Percentiles rank a stretch among this genome's conserved stretches.
These are phyloP conservation scores for Troides helena DNA, from an alignment of 2,888 invertebrate species.

Conservation along the genomic window DNA sequence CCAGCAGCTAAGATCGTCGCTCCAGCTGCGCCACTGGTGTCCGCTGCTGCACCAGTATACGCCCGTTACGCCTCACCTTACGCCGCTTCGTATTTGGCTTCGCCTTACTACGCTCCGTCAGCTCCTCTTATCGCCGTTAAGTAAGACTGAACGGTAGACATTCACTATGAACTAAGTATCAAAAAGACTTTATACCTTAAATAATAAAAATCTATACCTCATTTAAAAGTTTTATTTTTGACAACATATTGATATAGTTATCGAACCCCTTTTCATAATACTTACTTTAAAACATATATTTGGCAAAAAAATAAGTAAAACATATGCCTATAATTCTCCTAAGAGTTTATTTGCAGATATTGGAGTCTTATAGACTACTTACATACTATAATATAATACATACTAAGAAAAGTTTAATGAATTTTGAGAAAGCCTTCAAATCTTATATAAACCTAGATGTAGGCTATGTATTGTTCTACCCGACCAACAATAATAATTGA, in stretches of 20 bases:
- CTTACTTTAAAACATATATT: no score
- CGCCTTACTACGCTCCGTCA: constrained; percentile 34
- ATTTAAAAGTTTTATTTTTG: not conserved
- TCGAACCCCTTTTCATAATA: no score
- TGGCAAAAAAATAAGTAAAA: no score
- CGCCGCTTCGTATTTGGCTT: constrained; percentile 20
- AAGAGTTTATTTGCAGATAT: no score
- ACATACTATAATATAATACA: no score
- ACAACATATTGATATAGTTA: not conserved
- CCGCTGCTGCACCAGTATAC: constrained; percentile 11
- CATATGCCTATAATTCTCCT: no score
- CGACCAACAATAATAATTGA: no score
- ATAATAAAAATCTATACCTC: constrained; percentile 8
- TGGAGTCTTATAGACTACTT: no score
- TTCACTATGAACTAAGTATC: constrained; percentile 5
- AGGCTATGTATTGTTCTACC: no score
- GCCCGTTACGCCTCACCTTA: constrained; percentile 5
- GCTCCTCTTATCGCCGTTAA: constrained; percentile 48
- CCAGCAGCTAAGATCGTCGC: constrained; percentile 45
- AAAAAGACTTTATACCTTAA: constrained; percentile 1
- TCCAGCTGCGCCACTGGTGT: constrained; percentile 31
- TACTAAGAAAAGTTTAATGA: no score
- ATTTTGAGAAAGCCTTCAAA: no score
- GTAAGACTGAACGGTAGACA: constrained; percentile 10
- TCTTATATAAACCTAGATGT: no score